Evolutionary conservation across 2,888 invertebrate species (phyloP).

Genomic region (Calameuta pallipes): DNA sequence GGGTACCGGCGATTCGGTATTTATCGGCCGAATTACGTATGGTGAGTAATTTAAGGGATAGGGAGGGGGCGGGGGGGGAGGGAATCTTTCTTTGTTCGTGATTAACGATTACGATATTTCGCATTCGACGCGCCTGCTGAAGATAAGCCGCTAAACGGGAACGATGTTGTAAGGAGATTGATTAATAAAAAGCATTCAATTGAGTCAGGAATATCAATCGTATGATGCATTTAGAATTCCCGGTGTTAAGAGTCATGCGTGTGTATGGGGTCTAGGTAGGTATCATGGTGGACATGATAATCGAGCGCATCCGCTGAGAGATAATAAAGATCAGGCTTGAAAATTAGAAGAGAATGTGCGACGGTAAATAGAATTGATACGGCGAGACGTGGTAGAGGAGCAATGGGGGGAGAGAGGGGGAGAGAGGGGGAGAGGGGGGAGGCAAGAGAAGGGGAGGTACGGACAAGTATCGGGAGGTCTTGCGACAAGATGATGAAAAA

Average conservation of each 20-base stretch:
- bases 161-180: not conserved
- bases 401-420: too few species aligned
- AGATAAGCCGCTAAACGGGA: not conserved
- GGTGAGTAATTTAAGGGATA: not conserved
- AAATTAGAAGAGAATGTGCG: not conserved
- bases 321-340: not conserved
- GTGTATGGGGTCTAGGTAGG: not conserved
- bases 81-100: not conserved
- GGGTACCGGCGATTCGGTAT: not conserved
- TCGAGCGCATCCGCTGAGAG: conserved; percentile 28
- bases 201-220: not conserved
- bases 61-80: too few species aligned
- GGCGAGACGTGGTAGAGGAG: not conserved
- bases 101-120: not conserved
- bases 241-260: conserved; percentile 16
- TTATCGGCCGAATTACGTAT: not conserved
- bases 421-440: too few species aligned
- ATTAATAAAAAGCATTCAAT: not conserved
- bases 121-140: not conserved
- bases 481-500: not conserved
- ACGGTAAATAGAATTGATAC: not conserved
- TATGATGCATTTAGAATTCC: conserved; percentile 22
- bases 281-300: conserved; percentile 29
- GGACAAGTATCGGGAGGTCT: not conserved
- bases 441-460: not conserved